Conservation (phyloP, 2,797 vertebrate genomes). For the Tiaroga cobitis region DNA sequence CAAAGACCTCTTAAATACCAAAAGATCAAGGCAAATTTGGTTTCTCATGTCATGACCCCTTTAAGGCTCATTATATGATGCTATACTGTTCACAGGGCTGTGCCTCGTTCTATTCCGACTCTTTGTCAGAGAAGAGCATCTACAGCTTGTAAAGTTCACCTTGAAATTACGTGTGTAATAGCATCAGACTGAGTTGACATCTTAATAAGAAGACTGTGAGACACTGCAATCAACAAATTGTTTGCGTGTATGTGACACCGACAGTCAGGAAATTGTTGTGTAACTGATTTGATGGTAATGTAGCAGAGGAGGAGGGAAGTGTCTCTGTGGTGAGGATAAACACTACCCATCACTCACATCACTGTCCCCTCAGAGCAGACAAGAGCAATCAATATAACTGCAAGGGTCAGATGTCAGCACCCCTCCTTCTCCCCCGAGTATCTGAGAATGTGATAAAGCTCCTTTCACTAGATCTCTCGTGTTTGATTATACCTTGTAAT, state of each 20-base stretch:
- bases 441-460: conserved; percentile 26
- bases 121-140: background rate
- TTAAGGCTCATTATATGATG: background rate
- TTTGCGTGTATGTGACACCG: background rate
- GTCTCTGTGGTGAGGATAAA: conserved; percentile 33
- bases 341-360: conserved; percentile 14
- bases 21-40: too few species aligned
- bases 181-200: background rate
- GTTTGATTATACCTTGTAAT: conserved; percentile 1
- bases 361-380: conserved; percentile 1
- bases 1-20: too few species aligned
- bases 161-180: background rate
- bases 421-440: background rate
- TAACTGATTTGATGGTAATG: conserved; percentile 10
- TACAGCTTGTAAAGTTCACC: background rate
- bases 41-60: too few species aligned
- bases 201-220: conserved; percentile 5
- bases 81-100: background rate
- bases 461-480: background rate
- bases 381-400: conserved; percentile 10
- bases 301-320: background rate
- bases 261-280: background rate
- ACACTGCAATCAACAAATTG: background rate
- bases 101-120: too few species aligned
- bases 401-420: conserved; percentile 13